Base-by-base conservation (phyloP, 2,113 vertebrate species). In the Malaclemys terrapin region DNA sequence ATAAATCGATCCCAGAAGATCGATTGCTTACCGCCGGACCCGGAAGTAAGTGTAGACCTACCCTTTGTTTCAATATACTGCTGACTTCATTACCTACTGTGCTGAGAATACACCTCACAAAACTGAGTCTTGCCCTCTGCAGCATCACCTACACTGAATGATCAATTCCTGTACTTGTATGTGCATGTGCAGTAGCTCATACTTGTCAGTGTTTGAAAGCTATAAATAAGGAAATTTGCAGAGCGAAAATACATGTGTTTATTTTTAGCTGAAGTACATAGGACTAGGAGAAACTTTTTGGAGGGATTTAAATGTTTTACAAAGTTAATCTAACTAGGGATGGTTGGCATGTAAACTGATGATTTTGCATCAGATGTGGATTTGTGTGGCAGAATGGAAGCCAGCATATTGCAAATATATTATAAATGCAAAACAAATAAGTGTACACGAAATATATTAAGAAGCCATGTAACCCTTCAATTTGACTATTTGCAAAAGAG, bases 81-180 rank as follows among this genome's bases (percentile, higher is more conserved):
- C 3, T 42, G 14, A 84, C 29, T 72, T 93, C 3, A 1, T 93
- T 88, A 29, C 56, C 80, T 38, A 10, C 17, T 62, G 2, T 24
- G 10, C 29, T 82, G 56, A 90, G 87, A 90, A 89, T 94, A 85
- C 45, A 22, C 59, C 90, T 82, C 27, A 57, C 35, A 72, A 96
- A 91, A 89, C 52, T 9, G 54, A 53, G 19, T 45, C 22, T 85
- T 84, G 24, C 5, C 49, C 93, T 85, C 59, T 24, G 0, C 45
- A 87, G 50, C 59, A 14, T 5, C 45, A 38, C 1, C 1, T 80
- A 38, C 90, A 78, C 10, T 62, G 75, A 25, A 13, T 56, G 35
- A 89, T 90, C 27, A 12, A 17, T 91, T 16, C 5, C 42, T 76
- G 24, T 76, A 42, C 14, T 89, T 85, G 24, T 56, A 31, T 83